phyloP scores from a whole-genome alignment of 23 tunicate genomes.

The Halocynthia roretzi region DNA sequence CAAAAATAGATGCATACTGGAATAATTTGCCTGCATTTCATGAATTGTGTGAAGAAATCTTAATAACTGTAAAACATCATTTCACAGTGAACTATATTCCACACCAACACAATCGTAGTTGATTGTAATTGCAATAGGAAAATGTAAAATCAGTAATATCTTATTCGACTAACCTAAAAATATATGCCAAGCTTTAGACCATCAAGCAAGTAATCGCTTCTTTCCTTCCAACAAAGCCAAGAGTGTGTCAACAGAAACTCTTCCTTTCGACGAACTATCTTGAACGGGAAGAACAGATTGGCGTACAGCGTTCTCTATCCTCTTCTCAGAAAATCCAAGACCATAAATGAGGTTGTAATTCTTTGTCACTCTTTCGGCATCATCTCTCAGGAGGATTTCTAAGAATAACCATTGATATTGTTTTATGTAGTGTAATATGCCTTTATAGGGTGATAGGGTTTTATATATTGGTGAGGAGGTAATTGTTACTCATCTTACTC shows the following conservation, averaged over 20 bases:
- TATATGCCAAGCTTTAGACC: no score
- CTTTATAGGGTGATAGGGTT: background rate
- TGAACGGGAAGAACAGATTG: constrained; percentile 42
- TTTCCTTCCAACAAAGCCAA: constrained; percentile 17
- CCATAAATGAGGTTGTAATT: constrained; percentile 82
- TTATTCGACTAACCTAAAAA: no score
- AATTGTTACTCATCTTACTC: background rate
- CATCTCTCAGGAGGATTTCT: constrained; percentile 44
- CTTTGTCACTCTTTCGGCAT: constrained; percentile 58
- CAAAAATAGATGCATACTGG: no score
- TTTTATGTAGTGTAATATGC: no score
- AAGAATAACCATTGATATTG: background rate
- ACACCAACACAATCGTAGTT: no score
- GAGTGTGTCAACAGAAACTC: constrained; percentile 37
- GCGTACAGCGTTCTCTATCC: constrained; percentile 35
- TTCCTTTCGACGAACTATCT: background rate
- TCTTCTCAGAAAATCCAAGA: constrained; percentile 46
- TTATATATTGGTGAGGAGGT: background rate
- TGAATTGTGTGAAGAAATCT: no score
- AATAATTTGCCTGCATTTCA: no score
- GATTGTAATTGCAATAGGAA: no score
- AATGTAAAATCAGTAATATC: no score
- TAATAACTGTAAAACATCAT: no score
- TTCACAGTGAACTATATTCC: no score
- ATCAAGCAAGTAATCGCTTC: constrained; percentile 3